phyloP scores from a whole-genome alignment of 2,113 vertebrate genomes.

The Scartelaos histophorus region DNA sequence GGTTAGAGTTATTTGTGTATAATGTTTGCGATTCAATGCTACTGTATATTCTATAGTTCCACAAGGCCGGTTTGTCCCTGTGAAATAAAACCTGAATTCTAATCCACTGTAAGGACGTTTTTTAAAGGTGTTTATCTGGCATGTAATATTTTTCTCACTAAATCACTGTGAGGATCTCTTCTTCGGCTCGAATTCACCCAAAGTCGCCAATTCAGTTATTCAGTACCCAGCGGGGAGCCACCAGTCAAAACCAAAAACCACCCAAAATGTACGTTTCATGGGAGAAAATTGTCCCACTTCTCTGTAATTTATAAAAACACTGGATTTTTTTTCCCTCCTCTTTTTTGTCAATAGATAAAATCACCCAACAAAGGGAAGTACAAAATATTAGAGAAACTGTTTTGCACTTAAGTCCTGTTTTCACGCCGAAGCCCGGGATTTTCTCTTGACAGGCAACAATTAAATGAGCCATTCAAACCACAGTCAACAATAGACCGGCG shows the following conservation, averaged over 20 bases:
- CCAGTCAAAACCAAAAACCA: not conserved
- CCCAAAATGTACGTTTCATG: not conserved
- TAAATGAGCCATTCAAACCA: slow-evolving; percentile 13
- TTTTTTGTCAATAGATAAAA: not conserved
- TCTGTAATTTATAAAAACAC: slow-evolving; percentile 1
- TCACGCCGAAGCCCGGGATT: not conserved
- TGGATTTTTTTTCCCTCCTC: not conserved
- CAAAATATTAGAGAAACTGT: not conserved
- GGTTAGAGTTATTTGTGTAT: no score
- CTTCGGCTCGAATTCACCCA: not conserved
- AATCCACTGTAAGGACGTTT: not conserved
- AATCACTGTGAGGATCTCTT: not conserved
- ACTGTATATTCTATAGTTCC: no score
- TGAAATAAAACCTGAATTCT: not conserved
- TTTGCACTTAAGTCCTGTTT: not conserved
- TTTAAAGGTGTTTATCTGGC: not conserved
- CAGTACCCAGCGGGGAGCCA: not conserved
- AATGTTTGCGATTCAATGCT: no score
- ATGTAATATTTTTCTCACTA: not conserved
- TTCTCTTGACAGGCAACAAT: not conserved
- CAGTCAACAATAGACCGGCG: not conserved
- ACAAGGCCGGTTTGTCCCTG: not conserved
- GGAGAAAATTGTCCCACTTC: not conserved
- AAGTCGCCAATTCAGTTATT: not conserved
- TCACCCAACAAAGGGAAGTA: not conserved